Evolutionary conservation across 2,888 invertebrate genomes (phyloP).

Genomic region (Ecdyonurus torrentis): DNA sequence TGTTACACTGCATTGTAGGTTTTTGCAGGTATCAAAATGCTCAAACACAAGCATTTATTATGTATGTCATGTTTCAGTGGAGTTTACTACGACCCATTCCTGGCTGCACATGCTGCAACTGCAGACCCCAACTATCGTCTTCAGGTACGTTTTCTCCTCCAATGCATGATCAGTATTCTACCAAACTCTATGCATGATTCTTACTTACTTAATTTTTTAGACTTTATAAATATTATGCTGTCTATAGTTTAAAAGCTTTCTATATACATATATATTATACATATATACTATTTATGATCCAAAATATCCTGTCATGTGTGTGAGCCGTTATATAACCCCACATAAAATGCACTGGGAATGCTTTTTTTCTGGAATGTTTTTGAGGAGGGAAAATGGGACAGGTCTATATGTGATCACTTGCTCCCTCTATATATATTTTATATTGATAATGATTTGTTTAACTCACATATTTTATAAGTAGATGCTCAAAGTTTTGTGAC

Average conservation of each 20-base stretch:
- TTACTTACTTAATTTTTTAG: neutral
- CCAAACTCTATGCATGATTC: too few relatives aligned
- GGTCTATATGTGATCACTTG: neutral
- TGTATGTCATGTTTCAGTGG: slow-evolving; percentile 34
- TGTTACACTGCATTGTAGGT: neutral
- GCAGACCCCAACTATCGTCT: slow-evolving; percentile 73
- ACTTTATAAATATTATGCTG: neutral
- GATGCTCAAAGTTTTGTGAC: neutral
- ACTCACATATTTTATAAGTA: neutral
- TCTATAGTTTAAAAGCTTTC: neutral
- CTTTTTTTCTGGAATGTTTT: neutral
- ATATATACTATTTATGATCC: neutral
- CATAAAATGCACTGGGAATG: neutral
- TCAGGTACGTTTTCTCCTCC: slow-evolving; percentile 51
- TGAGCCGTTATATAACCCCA: neutral
- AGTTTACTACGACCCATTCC: slow-evolving; percentile 91
- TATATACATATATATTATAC: too few relatives aligned
- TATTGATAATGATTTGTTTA: neutral
- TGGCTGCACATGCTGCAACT: slow-evolving; percentile 63
- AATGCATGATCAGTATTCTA: too few relatives aligned
- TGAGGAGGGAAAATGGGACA: neutral
- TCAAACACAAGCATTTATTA: neutral
- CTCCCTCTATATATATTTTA: neutral
- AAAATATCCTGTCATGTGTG: neutral
- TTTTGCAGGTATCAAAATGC: neutral